These are phyloP conservation scores for Eupeodes corollae DNA, from an alignment of 1,140 invertebrate species.

Conservation along the genomic window DNA sequence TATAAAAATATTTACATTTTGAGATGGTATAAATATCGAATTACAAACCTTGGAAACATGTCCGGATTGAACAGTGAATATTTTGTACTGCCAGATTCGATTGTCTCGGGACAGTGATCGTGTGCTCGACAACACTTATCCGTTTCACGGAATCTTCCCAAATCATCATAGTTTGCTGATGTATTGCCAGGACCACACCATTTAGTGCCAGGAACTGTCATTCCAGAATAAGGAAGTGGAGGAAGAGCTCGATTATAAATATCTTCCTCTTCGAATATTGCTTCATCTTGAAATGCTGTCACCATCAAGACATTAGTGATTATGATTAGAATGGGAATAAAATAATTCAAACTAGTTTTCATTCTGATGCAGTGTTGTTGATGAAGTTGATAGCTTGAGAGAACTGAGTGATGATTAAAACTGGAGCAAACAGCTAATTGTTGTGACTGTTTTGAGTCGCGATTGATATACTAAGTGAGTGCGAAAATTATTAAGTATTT, in stretches of 20 bases:
- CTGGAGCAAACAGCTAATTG: too few relatives aligned
- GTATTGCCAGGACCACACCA: conserved; percentile 65
- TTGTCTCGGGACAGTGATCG: conserved; percentile 57
- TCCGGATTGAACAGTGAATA: conserved; percentile 51
- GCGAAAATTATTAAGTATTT: too few relatives aligned
- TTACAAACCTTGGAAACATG: conserved; percentile 43
- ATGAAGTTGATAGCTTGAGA: too few relatives aligned
- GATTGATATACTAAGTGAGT: too few relatives aligned
- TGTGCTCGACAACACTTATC: conserved; percentile 69
- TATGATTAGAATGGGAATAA: too few relatives aligned
- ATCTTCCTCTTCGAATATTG: conserved; percentile 33
- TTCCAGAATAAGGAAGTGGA: conserved; percentile 18
- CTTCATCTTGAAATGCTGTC: conserved; percentile 19
- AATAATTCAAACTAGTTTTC: too few relatives aligned
- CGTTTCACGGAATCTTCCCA: conserved; percentile 51
- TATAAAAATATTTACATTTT: background rate
- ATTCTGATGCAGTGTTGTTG: too few relatives aligned
- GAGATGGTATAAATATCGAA: too few relatives aligned
- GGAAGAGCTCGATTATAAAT: conserved; percentile 31
- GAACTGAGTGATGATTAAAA: too few relatives aligned
- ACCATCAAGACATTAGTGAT: too few relatives aligned
- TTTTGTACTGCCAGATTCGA: conserved; percentile 43
- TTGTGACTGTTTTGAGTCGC: too few relatives aligned
- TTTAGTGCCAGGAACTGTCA: conserved; percentile 44
- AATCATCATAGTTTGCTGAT: conserved; percentile 53